A percentile compares a stretch with the other conserved stretches of the same genome.
Conservation (phyloP, 2,797 vertebrate species). For the Peromyscus attwateri region DNA sequence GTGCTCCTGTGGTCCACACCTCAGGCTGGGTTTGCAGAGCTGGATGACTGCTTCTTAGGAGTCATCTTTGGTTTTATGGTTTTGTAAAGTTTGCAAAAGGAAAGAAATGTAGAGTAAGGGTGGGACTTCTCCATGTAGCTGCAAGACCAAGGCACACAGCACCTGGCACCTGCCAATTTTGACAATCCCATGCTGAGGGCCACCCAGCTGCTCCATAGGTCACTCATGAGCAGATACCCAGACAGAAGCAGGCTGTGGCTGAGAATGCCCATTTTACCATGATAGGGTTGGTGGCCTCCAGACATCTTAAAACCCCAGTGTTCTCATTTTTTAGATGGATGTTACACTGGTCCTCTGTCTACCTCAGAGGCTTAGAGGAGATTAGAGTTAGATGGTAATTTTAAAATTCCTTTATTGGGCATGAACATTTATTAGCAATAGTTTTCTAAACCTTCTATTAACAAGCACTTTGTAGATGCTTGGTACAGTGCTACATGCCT, state of each 20-base stretch:
- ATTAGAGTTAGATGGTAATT: not conserved
- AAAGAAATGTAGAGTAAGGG: constrained; percentile 68
- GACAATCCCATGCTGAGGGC: not conserved
- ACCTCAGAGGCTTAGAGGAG: not conserved
- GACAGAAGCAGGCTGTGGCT: not conserved
- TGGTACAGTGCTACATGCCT: not conserved
- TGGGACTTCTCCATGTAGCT: constrained; percentile 9
- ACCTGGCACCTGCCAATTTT: constrained; percentile 10
- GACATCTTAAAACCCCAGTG: not conserved
- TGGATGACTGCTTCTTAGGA: constrained; percentile 47
- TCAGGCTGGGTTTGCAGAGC: constrained; percentile 24
- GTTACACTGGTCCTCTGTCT: not conserved
- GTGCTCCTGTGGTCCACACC: not conserved
- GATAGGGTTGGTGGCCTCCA: not conserved
- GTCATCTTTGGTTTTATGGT: constrained; percentile 72
- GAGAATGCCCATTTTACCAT: not conserved
- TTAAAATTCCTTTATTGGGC: not conserved
- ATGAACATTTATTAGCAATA: not conserved
- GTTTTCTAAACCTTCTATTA: not conserved
- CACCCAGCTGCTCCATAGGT: rapidly evolving
- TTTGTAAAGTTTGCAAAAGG: constrained; percentile 69
- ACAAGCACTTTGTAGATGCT: not conserved
- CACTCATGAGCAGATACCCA: not conserved
- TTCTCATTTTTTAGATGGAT: not conserved
- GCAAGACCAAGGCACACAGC: not conserved